phyloP scores from a whole-genome alignment of 1,140 invertebrate genomes.

The Danaus melanippus region DNA sequence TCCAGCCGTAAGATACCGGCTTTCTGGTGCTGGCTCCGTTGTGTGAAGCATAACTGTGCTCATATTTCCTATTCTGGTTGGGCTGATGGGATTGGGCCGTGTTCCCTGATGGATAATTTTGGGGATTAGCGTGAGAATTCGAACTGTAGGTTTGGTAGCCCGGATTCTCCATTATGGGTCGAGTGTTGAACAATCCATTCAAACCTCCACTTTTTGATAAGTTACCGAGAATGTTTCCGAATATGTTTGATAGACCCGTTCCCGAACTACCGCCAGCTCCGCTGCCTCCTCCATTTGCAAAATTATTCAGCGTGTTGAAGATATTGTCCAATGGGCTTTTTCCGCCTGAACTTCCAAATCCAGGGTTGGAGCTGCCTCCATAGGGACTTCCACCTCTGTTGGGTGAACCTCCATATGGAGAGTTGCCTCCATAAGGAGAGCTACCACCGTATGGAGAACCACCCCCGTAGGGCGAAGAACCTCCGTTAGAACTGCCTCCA shows the following conservation, averaged over 20 bases:
- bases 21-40: constrained; percentile 48
- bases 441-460: constrained; percentile 34
- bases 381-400: constrained; percentile 27
- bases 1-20: constrained; percentile 62
- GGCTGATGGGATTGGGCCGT: constrained; percentile 36
- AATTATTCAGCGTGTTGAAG: constrained; percentile 38
- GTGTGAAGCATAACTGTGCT: constrained; percentile 38
- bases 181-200: constrained; percentile 46
- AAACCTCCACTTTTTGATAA: constrained; percentile 52
- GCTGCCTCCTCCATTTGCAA: constrained; percentile 27
- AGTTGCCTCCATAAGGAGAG: constrained; percentile 36
- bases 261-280: constrained; percentile 26
- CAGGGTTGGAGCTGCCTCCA: constrained; percentile 24
- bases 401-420: constrained; percentile 35
- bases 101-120: constrained; percentile 55
- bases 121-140: constrained; percentile 51
- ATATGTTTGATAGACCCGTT: constrained; percentile 38
- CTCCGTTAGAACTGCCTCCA: constrained; percentile 28
- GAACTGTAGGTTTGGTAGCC: constrained; percentile 53
- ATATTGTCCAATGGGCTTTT: constrained; percentile 46
- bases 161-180: constrained; percentile 60
- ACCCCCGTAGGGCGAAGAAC: constrained; percentile 35
- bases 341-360: constrained; percentile 21
- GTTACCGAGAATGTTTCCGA: constrained; percentile 56
- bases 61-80: constrained; percentile 56